Base-by-base conservation (phyloP, 2,113 vertebrate genomes). In the Romanogobio albipinnatus region DNA sequence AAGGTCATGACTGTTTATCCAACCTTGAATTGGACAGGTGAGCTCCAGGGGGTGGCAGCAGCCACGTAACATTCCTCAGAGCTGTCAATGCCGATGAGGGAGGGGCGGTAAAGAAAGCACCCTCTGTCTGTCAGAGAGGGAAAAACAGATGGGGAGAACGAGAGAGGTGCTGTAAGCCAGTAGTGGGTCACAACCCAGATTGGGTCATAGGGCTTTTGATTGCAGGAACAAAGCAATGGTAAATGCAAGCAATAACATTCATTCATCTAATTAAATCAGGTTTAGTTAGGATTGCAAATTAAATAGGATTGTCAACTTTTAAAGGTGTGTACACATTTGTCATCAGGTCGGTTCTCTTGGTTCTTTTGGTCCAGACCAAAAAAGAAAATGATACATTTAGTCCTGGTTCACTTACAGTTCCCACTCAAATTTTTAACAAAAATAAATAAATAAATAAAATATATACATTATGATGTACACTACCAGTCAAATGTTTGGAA, bases 1-100 rank as follows among this genome's bases (percentile, higher is more conserved):
- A 56, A 68, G 59, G 47, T 82, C 71, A 51, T 68, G 84, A 86
- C 88, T 86, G 87, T 49, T 53, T 86, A 89, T 59, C 88, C 90
- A 89, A 92, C 90, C 89, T 91, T 89, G 88, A 91, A 91, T 91
- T 90, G 91, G 89, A 89, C 90, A 91, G 90, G 88, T 83, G 81
- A 91, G 90, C 89, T 89, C 87, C 87, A 89, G 89, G 87, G 91
- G 88, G 86, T 88, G 87, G 82, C 81, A 17, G 77, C 39, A n/a
- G 15, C 53, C 71, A 81, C 3, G 13, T 74, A 26, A 90, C 80
- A 89, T 88, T 91, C 86, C 79, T 88, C 87, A 66, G 49, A 73
- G 87, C 81, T 86, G 62, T 76, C 78, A 86, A 10, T 33, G 73
- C 29, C 5, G 29, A 13, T 14, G 43, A 51, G 24, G 76, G 74